Evolutionary conservation across 2,113 vertebrate species (phyloP), one percentile per base, ranked within the genome.

Genomic region (Danionella cerebrum): DNA sequence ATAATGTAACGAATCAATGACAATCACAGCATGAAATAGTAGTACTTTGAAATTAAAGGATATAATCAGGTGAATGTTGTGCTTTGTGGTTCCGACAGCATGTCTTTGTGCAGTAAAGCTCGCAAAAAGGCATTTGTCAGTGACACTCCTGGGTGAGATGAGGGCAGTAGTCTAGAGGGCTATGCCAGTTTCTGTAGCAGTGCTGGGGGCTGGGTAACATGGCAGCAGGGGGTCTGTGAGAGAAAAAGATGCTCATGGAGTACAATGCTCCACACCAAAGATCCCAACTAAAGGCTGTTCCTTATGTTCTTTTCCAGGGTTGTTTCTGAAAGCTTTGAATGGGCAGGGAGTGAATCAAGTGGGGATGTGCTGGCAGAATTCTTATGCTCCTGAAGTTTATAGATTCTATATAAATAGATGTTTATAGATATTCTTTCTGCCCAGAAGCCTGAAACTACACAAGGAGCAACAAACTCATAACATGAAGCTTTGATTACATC

Each of bases 181-280:
- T 63, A 27, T 66, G 50, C 36, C 50, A 14, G 70, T 77, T 78
- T 65, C 74, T 70, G 75, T 71, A 73, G 76, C 47, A 66, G 54
- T 72, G 52, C 53, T 42, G 38, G 64, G 29, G 64, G 48, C 44
- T 35, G 51, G 60, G 59, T n/a, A 35, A 9, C 2, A 4, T 29
- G 29, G 35, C 24, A 25, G 36, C 47, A 44, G 35, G 42, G 47
- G 41, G 33, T 38, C 14, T n/a, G n/a, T 5, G 29, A 33, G 29
- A 3, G 29, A 52, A 33, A 19, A 48, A 51, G 9, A 31, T 38
- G 41, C 51, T 58, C 62, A 58, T 8, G 25, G 33, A 58, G 42
- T 38, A 33, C 18, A 35, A 36, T 42, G 39, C 62, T 58, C 57
- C 50, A 65, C 25, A 14, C 57, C 70, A 57, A 73, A 75, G 57